A percentile compares a stretch with the other conserved stretches of the same genome.
phyloP scores from a whole-genome alignment of 2,113 vertebrate species.

The Hydrolagus affinis region DNA sequence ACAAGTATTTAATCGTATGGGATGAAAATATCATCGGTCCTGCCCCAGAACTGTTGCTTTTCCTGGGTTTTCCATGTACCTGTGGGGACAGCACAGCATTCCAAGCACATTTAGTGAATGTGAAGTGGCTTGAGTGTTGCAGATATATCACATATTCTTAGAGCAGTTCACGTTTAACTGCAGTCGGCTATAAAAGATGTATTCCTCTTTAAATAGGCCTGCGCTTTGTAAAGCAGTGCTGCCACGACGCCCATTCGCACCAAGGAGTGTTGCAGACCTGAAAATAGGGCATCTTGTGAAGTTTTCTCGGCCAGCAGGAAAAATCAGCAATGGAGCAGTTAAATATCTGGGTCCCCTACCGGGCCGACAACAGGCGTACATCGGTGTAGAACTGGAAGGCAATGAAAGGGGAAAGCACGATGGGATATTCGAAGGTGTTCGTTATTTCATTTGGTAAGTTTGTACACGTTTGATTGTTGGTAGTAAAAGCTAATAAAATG shows the following conservation, averaged over 20 bases:
- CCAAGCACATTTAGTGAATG: not conserved
- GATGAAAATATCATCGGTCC: no score
- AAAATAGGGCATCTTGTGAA: slow-evolving; percentile 36
- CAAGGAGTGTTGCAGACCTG: slow-evolving; percentile 32
- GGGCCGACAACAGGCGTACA: slow-evolving; percentile 32
- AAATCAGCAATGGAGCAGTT: slow-evolving; percentile 35
- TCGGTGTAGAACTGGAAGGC: slow-evolving; percentile 35
- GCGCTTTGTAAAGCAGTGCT: not conserved
- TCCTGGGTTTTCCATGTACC: no score
- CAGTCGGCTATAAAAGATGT: not conserved
- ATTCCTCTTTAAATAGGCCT: not conserved
- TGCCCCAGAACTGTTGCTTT: no score
- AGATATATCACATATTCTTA: no score
- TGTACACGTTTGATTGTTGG: not conserved
- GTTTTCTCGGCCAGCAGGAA: slow-evolving; percentile 29
- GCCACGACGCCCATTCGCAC: slow-evolving; percentile 27
- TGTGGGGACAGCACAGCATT: no score
- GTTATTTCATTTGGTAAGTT: slow-evolving; percentile 28
- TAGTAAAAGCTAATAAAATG: not conserved
- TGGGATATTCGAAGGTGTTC: slow-evolving; percentile 33
- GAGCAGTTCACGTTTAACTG: not conserved
- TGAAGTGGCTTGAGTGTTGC: not conserved
- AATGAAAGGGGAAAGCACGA: slow-evolving; percentile 26
- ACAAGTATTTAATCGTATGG: no score
- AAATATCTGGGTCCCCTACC: slow-evolving; percentile 30